These are phyloP conservation scores for Hirundichthys speculiger DNA, from an alignment of 2,113 vertebrate species.

Conservation along the genomic window DNA sequence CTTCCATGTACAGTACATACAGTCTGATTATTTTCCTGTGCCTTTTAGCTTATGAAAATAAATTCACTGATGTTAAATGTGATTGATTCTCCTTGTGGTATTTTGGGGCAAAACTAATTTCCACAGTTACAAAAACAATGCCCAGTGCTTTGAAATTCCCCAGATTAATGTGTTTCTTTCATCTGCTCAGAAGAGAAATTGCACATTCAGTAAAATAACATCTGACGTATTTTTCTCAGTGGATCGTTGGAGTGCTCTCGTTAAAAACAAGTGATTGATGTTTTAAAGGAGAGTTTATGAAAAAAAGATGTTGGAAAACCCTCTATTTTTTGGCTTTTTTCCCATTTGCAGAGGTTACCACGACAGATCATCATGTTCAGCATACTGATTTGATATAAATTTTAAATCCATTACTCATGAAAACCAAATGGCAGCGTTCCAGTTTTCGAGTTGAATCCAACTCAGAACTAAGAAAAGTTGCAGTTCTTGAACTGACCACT, in stretches of 20 bases:
- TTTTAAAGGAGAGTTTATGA: slow-evolving; percentile 27
- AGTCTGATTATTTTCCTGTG: neutral
- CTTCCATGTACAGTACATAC: slow-evolving; percentile 3
- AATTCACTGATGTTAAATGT: slow-evolving; percentile 27
- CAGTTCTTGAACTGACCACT: too few species aligned
- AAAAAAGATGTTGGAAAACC: slow-evolving; percentile 1
- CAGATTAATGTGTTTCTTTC: slow-evolving; percentile 64
- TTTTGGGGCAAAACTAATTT: slow-evolving; percentile 46
- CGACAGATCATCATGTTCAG: too few species aligned
- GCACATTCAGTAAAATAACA: slow-evolving; percentile 51
- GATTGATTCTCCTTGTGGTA: slow-evolving; percentile 47
- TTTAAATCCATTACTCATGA: too few species aligned
- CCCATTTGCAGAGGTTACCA: too few species aligned
- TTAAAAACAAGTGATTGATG: slow-evolving; percentile 43
- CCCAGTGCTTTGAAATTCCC: slow-evolving; percentile 25
- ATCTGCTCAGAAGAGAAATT: slow-evolving; percentile 53
- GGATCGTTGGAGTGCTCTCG: too few species aligned
- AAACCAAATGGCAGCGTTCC: too few species aligned
- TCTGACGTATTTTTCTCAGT: slow-evolving; percentile 29
- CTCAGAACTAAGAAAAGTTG: too few species aligned
- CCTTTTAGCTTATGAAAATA: slow-evolving; percentile 5
- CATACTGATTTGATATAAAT: too few species aligned
- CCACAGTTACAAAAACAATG: slow-evolving; percentile 38
- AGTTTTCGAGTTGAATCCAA: too few species aligned
- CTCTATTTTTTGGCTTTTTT: neutral